These are phyloP conservation scores for Seladonia tumulorum DNA, from an alignment of 2,888 invertebrate species.

Conservation along the genomic window DNA sequence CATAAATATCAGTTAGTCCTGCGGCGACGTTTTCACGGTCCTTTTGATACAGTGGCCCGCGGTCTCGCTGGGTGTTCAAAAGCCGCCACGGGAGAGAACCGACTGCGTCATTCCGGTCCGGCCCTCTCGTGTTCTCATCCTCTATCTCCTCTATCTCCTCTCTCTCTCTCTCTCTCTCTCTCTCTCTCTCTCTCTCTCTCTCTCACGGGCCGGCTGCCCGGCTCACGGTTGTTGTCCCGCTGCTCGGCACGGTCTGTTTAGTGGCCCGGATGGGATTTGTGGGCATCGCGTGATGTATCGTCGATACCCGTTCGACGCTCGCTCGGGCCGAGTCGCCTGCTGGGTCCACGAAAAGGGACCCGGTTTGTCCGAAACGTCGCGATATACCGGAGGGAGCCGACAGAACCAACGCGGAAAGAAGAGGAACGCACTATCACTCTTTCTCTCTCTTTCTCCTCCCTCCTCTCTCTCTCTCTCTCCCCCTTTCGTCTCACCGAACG, in stretches of 20 bases:
- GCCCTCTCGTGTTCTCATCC: neutral
- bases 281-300: slow-evolving; percentile 80
- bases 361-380: slow-evolving; percentile 54
- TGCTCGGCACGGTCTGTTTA: slow-evolving; percentile 64
- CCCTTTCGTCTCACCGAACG: neutral
- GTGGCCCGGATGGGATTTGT: slow-evolving; percentile 75
- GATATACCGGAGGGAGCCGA: slow-evolving; percentile 27
- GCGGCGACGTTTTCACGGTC: slow-evolving; percentile 60
- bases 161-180: neutral
- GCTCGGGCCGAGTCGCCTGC: slow-evolving; percentile 70
- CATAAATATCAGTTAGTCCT: slow-evolving; percentile 69
- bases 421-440: neutral
- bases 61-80: slow-evolving; percentile 62
- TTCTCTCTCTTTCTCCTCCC: neutral
- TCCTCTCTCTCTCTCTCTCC: neutral
- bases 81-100: slow-evolving; percentile 43
- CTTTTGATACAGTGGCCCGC: slow-evolving; percentile 65
- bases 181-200: neutral
- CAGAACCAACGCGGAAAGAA: slow-evolving; percentile 13
- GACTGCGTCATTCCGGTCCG: slow-evolving; percentile 44
- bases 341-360: slow-evolving; percentile 71
- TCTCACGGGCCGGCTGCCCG: neutral
- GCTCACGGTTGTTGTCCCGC: slow-evolving; percentile 54
- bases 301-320: slow-evolving; percentile 74
- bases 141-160: neutral